Base-by-base conservation (phyloP, 2,888 invertebrate genomes). In the Isotomurus palustris region DNA sequence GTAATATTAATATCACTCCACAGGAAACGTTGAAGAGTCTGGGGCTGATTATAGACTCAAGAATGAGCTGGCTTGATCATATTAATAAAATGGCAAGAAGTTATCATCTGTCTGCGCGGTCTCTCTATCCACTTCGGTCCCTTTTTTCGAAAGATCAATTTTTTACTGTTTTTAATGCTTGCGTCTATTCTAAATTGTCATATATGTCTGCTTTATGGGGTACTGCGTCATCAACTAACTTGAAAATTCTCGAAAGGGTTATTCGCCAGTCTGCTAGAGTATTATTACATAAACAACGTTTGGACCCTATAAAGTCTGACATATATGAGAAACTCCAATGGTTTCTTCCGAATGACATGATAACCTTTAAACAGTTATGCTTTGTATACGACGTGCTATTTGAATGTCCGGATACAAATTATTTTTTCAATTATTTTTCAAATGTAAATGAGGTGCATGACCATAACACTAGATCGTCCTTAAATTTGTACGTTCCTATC, bases 151-250 rank as follows among this genome's bases (percentile, higher is more conserved):
- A 3, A 1, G 36, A 48, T 2, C 29, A 60, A 24, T 50, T 41
- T 19, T 14, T 19, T 28, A 48, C 27, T 3, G 21, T 55, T 24
- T 17, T 58, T 2, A 52, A 62, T 32, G 55, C 62, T 4, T 58
- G 47, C 32, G 21, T 62, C 1, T 8, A 48, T 1, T 51, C 55
- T 6, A 24, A 47, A 8, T 5, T 58, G 2, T 41, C 36, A 3
- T 62, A 62, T 24, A 47, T 43, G 28, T n/a, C 12, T 24, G 19
- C 49, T 2, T 22, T 62, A 24, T 62, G 58, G 58, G 36, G 55
- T 10, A 56, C 41, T 28, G 25, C 50, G 8, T 17, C 29, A 14
- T 17, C 10, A 22, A 27, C 24, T 2, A 44, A 36, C 27, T 28
- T 36, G 3, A 24, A 24, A 19, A 45, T 47, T 1, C 1, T 38